Conservation (phyloP, 1,140 invertebrate genomes). For the Phortica variegata region DNA sequence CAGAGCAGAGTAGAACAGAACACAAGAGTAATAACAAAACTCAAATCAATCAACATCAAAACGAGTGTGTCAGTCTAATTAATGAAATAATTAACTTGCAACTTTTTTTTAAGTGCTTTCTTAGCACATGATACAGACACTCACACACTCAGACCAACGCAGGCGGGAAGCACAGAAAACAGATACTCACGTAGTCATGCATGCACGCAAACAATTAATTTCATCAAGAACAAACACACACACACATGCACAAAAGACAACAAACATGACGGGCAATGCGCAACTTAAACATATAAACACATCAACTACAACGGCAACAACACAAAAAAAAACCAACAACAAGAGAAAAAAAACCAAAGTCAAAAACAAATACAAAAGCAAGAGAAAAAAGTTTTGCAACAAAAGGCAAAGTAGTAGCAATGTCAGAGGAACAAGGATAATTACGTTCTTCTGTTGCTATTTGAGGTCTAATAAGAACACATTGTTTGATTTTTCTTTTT, state of each 20-base stretch:
- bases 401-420: no score
- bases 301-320: constrained; percentile 17
- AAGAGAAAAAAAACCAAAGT: constrained; percentile 7
- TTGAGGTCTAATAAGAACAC: no score
- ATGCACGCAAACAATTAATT: constrained; percentile 34
- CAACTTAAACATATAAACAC: neutral
- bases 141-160: neutral
- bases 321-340: constrained; percentile 11
- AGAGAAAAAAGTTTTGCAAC: no score
- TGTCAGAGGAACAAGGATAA: no score
- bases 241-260: neutral
- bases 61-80: constrained; percentile 13
- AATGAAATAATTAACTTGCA: constrained; percentile 41
- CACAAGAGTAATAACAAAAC: no score
- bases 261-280: neutral
- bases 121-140: constrained; percentile 15
- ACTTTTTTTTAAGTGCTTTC: constrained; percentile 36
- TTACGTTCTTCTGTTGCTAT: no score
- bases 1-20: no score
- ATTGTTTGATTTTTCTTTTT: no score
- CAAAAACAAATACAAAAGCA: no score
- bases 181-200: neutral
- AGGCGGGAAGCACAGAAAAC: neutral
- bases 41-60: constrained; percentile 30
- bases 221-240: constrained; percentile 1